phyloP scores from a whole-genome alignment of 2,797 vertebrate genomes.

The Ataeniobius toweri region DNA sequence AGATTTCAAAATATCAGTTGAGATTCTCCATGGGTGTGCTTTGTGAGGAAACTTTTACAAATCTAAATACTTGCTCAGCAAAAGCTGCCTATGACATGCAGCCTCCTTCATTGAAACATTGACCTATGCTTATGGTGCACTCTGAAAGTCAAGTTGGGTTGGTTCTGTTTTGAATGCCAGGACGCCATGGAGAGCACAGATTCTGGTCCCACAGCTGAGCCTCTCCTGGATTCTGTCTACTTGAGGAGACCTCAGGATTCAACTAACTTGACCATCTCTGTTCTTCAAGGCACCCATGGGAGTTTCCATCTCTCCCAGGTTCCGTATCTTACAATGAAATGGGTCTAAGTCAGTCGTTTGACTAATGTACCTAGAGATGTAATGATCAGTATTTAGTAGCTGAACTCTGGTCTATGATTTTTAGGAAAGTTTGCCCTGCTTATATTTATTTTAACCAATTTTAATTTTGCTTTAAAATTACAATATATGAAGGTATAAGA shows the following conservation, averaged over 20 bases:
- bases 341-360: background rate
- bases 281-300: slow-evolving; percentile 62
- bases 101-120: background rate
- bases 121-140: background rate
- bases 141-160: background rate
- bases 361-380: background rate
- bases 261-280: slow-evolving; percentile 19
- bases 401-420: background rate
- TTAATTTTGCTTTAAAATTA: no score
- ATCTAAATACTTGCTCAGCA: background rate
- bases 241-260: slow-evolving; percentile 68
- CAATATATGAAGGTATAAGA: no score
- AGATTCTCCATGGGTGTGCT: background rate
- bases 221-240: slow-evolving; percentile 67
- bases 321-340: background rate
- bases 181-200: slow-evolving; percentile 76
- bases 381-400: background rate
- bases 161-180: slow-evolving; percentile 53
- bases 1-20: background rate
- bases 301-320: slow-evolving; percentile 71
- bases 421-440: background rate
- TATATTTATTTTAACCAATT: no score
- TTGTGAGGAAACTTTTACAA: background rate
- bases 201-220: slow-evolving; percentile 36
- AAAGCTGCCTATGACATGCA: background rate